phyloP scores from a whole-genome alignment of 2,888 invertebrate species.

The Salpingus planirostris region DNA sequence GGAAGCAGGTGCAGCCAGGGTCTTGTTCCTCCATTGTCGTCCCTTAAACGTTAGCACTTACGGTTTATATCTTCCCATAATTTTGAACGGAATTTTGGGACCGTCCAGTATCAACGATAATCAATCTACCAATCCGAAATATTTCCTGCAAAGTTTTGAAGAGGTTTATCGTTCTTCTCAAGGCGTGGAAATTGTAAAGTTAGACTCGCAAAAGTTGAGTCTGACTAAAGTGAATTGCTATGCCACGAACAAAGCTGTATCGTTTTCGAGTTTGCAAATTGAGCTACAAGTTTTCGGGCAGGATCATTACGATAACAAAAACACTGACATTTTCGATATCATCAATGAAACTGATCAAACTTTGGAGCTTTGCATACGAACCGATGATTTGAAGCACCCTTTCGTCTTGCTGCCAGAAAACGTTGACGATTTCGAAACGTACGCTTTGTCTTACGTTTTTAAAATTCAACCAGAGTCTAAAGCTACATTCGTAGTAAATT shows the following conservation, averaged over 20 bases:
- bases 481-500: too few relatives aligned
- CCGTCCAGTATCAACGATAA: conserved; percentile 39
- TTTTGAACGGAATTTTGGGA: conserved; percentile 51
- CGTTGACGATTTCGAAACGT: too few relatives aligned
- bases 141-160: conserved; percentile 1
- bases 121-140: not conserved
- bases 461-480: too few relatives aligned
- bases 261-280: not conserved
- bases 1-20: conserved; percentile 23
- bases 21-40: conserved; percentile 38
- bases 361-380: not conserved
- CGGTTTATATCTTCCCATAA: conserved; percentile 50
- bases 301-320: not conserved
- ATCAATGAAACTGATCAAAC: not conserved
- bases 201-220: too few relatives aligned
- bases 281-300: not conserved
- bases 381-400: conserved; percentile 14
- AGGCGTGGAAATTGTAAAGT: not conserved
- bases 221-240: not conserved
- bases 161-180: not conserved
- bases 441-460: too few relatives aligned
- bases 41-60: conserved; percentile 44
- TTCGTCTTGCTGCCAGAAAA: too few relatives aligned
- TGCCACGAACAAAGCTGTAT: not conserved
- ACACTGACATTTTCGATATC: not conserved